Evolutionary conservation across 2,888 invertebrate genomes (phyloP).

Genomic region (Biston stratarius): DNA sequence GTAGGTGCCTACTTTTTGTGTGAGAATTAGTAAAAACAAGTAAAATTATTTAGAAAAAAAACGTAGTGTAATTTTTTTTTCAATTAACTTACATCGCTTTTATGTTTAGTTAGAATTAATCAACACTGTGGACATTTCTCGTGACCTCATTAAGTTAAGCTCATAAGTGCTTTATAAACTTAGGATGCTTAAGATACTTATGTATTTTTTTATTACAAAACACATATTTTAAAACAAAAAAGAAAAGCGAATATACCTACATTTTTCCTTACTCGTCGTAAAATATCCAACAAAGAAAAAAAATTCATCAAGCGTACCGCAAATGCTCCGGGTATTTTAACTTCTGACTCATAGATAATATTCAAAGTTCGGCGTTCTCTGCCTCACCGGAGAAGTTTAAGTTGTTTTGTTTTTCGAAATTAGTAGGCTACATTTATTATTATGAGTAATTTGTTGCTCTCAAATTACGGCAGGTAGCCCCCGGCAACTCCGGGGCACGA

Average conservation of each 20-base stretch:
- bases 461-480: slow-evolving; percentile 85
- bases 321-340: slow-evolving; percentile 37
- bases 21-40: too few relatives aligned
- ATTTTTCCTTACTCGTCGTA: slow-evolving; percentile 17
- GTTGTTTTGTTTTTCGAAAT: slow-evolving; percentile 73
- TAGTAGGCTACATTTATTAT: slow-evolving; percentile 81
- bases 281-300: slow-evolving; percentile 19
- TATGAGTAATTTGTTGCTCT: slow-evolving; percentile 83
- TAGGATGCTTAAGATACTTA: too few relatives aligned
- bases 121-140: too few relatives aligned
- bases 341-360: slow-evolving; percentile 68
- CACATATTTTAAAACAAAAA: neutral
- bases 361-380: slow-evolving; percentile 53
- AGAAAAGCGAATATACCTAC: neutral
- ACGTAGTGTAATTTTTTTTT: too few relatives aligned
- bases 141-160: too few relatives aligned
- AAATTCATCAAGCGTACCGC: slow-evolving; percentile 23
- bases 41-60: too few relatives aligned
- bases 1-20: too few relatives aligned
- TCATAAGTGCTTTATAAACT: too few relatives aligned
- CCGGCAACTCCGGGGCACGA: slow-evolving; percentile 71
- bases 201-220: too few relatives aligned
- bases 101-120: too few relatives aligned
- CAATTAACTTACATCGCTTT: too few relatives aligned
- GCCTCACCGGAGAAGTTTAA: slow-evolving; percentile 64